Evolutionary conservation across 2,113 vertebrate genomes (phyloP).

Genomic region (Gambusia holbrooki): DNA sequence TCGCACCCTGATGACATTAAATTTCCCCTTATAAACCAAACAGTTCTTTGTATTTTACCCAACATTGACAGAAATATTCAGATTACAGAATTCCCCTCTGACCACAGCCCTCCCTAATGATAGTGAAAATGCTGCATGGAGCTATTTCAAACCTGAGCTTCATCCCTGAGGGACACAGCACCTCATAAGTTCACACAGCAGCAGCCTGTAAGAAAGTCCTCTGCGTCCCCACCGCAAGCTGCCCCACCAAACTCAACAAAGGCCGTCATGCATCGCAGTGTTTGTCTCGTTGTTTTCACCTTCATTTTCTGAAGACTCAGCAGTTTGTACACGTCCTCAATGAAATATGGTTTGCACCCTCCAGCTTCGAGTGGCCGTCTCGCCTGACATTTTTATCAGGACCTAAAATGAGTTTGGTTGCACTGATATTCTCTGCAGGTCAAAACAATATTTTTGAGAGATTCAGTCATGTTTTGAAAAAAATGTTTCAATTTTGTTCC

Average conservation of each 20-base stretch:
- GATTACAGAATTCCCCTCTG: slow-evolving; percentile 33
- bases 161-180: slow-evolving; percentile 19
- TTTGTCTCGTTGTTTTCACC: slow-evolving; percentile 34
- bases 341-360: slow-evolving; percentile 36
- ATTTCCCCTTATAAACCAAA: slow-evolving; percentile 22
- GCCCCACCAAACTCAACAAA: slow-evolving; percentile 28
- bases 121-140: slow-evolving; percentile 40
- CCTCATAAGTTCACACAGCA: slow-evolving; percentile 14
- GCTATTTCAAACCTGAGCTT: slow-evolving; percentile 30
- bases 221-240: slow-evolving; percentile 1
- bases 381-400: slow-evolving; percentile 60
- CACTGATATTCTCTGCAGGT: slow-evolving; percentile 40
- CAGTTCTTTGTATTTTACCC: slow-evolving; percentile 11
- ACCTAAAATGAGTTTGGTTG: slow-evolving; percentile 38
- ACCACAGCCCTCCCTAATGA: slow-evolving; percentile 33
- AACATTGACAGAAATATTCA: slow-evolving; percentile 38
- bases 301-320: slow-evolving; percentile 44
- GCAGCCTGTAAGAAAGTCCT: slow-evolving; percentile 1
- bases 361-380: slow-evolving; percentile 23
- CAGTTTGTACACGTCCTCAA: slow-evolving; percentile 26
- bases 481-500: neutral
- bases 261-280: slow-evolving; percentile 27
- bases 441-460: slow-evolving; percentile 38
- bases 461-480: slow-evolving; percentile 26
- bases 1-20: neutral